Evolutionary conservation across 2,888 invertebrate species (phyloP).

Genomic region (Julus scandinavius): DNA sequence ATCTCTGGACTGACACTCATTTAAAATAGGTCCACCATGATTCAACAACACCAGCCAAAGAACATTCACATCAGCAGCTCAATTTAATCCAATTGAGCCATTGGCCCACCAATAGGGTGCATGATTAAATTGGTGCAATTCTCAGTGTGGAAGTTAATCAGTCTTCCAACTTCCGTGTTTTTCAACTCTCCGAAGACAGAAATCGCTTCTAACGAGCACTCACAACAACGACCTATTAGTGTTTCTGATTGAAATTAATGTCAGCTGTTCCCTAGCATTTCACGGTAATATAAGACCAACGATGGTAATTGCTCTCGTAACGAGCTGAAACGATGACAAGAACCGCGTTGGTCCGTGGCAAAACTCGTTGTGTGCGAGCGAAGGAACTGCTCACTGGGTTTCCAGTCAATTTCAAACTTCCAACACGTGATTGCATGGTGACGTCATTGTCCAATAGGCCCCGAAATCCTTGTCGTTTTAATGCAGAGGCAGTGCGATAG

Average conservation of each 20-base stretch:
- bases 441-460: conserved; percentile 20
- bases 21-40: neutral
- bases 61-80: neutral
- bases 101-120: neutral
- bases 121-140: neutral
- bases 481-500: neutral
- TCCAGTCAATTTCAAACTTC: neutral
- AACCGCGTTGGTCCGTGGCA: conserved; percentile 29
- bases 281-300: neutral
- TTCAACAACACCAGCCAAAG: neutral
- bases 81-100: neutral
- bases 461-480: neutral
- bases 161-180: neutral
- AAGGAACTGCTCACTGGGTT: neutral
- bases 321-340: neutral
- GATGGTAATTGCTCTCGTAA: neutral
- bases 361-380: neutral
- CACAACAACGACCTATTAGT: neutral
- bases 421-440: neutral
- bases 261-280: neutral
- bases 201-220: neutral
- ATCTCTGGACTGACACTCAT: neutral
- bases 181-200: neutral
- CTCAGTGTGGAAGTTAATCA: neutral
- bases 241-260: neutral